Evolutionary conservation across 37 sponge, comb jelly and placozoan genomes (phyloP).

Genomic region (Dysidea cf. avara): DNA sequence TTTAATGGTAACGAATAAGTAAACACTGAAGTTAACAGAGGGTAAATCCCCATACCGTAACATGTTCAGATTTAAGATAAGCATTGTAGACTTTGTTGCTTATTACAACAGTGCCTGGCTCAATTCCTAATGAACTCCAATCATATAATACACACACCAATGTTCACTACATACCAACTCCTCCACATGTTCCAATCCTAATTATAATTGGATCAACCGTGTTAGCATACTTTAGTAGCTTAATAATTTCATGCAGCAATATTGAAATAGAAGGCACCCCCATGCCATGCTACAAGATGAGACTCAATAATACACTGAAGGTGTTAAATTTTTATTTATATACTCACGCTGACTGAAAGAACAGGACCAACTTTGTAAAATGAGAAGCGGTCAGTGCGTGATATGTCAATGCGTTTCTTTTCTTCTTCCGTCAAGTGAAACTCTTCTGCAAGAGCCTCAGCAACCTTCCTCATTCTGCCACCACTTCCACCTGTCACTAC

Average conservation of each 20-base stretch:
- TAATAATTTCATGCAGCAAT: conserved; percentile 90
- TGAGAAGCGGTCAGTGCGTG: conserved; percentile 78
- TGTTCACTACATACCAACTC: conserved; percentile 63
- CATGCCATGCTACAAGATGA: conserved; percentile 86
- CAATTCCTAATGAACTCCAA: conserved; percentile 50
- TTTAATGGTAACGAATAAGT: conserved; percentile 9
- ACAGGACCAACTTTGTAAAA: conserved; percentile 93
- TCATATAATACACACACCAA: too few species aligned
- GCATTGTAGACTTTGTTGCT: conserved; percentile 81
- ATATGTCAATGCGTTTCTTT: conserved; percentile 46
- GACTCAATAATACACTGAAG: not conserved
- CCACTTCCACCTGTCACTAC: conserved; percentile 85
- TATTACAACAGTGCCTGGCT: conserved; percentile 88
- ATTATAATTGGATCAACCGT: conserved; percentile 68
- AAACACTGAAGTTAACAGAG: not conserved
- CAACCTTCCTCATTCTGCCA: conserved; percentile 81
- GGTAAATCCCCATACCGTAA: conserved; percentile 42
- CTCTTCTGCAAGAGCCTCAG: conserved; percentile 59
- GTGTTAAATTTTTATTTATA: too few species aligned
- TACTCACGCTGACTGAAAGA: conserved; percentile 86
- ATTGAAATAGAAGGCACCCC: conserved; percentile 95
- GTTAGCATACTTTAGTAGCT: conserved; percentile 85
- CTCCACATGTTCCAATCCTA: conserved; percentile 93
- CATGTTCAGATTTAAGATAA: conserved; percentile 71
- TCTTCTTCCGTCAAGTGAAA: conserved; percentile 24